These are phyloP conservation scores for Micromys minutus DNA, from an alignment of 2,113 vertebrate species.

Conservation along the genomic window DNA sequence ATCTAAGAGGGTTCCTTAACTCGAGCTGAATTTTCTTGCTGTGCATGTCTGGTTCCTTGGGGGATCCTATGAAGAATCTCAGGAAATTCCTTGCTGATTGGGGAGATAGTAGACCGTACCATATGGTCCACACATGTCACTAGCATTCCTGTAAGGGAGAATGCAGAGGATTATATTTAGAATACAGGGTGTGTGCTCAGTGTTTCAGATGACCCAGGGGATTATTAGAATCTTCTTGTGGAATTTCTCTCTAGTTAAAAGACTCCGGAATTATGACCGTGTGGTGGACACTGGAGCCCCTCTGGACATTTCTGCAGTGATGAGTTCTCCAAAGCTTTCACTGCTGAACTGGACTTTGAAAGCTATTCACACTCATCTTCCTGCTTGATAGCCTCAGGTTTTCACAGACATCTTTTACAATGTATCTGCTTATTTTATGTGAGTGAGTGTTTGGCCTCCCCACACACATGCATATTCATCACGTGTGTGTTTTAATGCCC, in stretches of 20 bases:
- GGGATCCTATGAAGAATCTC: slow-evolving; percentile 66
- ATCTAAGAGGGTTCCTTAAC: slow-evolving; percentile 53
- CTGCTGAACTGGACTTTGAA: background rate
- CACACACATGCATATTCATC: background rate
- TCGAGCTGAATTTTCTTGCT: slow-evolving; percentile 61
- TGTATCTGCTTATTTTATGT: background rate
- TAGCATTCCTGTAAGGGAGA: slow-evolving; percentile 73
- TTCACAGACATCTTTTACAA: background rate
- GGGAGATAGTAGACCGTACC: slow-evolving; percentile 73
- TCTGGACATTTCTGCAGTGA: slow-evolving; percentile 60
- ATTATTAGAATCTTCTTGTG: slow-evolving; percentile 74
- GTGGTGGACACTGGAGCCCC: slow-evolving; percentile 29
- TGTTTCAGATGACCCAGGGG: slow-evolving; percentile 69
- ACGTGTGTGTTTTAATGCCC: background rate
- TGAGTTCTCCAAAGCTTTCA: slow-evolving; percentile 11
- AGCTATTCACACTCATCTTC: background rate
- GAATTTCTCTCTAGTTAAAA: slow-evolving; percentile 78
- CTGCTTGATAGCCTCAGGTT: slow-evolving; percentile 18
- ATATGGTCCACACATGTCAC: slow-evolving; percentile 78
- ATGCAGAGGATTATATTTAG: slow-evolving; percentile 76
- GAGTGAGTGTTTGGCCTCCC: background rate
- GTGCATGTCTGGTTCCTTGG: slow-evolving; percentile 65
- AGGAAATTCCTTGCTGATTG: slow-evolving; percentile 77
- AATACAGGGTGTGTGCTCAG: slow-evolving; percentile 64
- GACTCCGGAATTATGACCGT: slow-evolving; percentile 60